These are phyloP conservation scores for Tigriopus japonicus DNA, from an alignment of 1,140 invertebrate species.

Conservation along the genomic window DNA sequence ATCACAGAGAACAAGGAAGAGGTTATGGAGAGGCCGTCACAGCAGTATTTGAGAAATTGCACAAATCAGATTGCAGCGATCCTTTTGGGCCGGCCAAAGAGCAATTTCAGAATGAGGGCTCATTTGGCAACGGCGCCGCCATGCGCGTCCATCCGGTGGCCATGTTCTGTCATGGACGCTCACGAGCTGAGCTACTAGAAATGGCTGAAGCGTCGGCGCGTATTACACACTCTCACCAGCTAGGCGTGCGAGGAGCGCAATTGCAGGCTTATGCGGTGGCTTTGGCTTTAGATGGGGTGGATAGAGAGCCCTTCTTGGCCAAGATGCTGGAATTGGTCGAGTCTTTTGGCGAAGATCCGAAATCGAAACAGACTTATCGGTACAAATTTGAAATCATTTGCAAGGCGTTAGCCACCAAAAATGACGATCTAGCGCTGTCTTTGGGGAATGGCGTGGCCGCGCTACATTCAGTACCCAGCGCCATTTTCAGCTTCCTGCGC, in stretches of 20 bases:
- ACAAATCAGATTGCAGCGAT: slow-evolving; percentile 21
- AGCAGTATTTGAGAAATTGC: slow-evolving; percentile 22
- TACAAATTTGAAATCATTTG: not conserved
- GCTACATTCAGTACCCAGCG: slow-evolving; percentile 49
- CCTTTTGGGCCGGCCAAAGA: slow-evolving; percentile 24
- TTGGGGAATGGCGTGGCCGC: slow-evolving; percentile 44
- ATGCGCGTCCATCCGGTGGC: slow-evolving; percentile 53
- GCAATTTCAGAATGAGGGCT: slow-evolving; percentile 29
- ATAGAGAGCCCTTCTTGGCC: slow-evolving; percentile 30
- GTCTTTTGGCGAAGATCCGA: slow-evolving; percentile 32
- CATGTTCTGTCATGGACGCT: slow-evolving; percentile 35
- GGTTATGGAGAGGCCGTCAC: slow-evolving; percentile 26
- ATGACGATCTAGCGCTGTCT: slow-evolving; percentile 32
- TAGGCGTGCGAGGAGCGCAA: slow-evolving; percentile 45
- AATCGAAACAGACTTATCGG: slow-evolving; percentile 3
- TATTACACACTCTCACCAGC: slow-evolving; percentile 46
- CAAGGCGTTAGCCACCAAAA: not conserved
- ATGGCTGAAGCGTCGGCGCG: slow-evolving; percentile 30
- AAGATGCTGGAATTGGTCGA: slow-evolving; percentile 39
- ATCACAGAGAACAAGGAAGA: slow-evolving; percentile 22
- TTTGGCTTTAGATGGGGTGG: slow-evolving; percentile 16
- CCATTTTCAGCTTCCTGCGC: slow-evolving; percentile 49
- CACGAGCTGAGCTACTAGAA: slow-evolving; percentile 32
- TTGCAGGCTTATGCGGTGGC: slow-evolving; percentile 31
- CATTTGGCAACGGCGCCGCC: slow-evolving; percentile 28